Conservation (phyloP, 2,113 vertebrate genomes). For the Tupaia chinensis region DNA sequence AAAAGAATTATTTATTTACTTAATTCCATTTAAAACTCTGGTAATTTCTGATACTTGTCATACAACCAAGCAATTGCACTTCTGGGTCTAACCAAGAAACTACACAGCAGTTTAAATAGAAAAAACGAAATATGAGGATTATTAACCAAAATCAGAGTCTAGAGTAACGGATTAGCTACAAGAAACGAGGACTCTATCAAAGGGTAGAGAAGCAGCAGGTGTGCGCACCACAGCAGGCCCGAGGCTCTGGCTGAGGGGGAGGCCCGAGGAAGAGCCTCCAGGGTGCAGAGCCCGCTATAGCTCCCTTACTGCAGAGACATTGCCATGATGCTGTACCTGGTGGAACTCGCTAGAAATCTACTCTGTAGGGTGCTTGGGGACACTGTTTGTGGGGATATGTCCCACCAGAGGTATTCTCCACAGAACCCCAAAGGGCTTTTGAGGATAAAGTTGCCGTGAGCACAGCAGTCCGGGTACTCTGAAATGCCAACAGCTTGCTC, state of each 20-base stretch:
- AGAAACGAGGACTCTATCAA: no score
- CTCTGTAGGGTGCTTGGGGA: neutral
- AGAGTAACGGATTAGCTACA: no score
- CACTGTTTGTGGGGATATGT: neutral
- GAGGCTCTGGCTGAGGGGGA: neutral
- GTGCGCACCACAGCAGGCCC: no score
- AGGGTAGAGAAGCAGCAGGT: no score
- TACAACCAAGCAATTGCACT: neutral
- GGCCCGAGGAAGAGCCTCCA: neutral
- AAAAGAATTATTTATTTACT: no score
- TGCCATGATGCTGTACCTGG: neutral
- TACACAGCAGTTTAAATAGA: no score
- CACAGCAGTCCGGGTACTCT: no score
- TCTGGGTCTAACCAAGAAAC: neutral
- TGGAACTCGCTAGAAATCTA: neutral
- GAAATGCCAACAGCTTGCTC: no score
- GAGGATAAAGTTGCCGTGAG: no score
- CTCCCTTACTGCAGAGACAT: no score
- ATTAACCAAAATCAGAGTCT: no score
- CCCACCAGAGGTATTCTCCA: neutral
- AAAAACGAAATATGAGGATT: no score
- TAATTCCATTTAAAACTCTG: neutral
- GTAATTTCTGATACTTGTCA: neutral
- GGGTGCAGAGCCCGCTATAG: neutral
- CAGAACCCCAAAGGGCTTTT: neutral